A percentile compares a stretch with the other conserved stretches of the same genome.
Conservation (phyloP, 2,113 vertebrate genomes). For the Heteronetta atricapilla region DNA sequence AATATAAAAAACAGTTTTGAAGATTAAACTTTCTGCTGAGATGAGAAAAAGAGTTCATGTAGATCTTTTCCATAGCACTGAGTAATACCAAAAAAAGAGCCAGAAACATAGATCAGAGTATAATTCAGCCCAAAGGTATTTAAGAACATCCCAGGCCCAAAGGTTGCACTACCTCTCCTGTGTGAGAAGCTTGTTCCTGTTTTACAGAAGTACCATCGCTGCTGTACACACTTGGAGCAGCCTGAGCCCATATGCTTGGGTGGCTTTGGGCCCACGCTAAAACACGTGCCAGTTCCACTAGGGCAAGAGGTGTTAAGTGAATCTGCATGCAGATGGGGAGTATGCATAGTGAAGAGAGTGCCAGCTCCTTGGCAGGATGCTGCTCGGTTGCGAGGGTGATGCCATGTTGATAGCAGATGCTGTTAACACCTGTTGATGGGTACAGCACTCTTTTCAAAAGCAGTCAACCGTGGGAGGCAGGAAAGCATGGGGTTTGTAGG, state of each 20-base stretch:
- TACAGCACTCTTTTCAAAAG: neutral
- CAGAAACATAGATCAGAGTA: neutral
- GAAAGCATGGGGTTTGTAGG: neutral
- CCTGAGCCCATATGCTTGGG: neutral
- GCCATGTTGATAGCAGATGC: neutral
- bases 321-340: slow-evolving; percentile 11
- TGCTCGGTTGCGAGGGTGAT: neutral
- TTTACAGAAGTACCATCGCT: neutral
- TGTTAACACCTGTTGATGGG: slow-evolving; percentile 8
- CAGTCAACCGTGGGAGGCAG: neutral
- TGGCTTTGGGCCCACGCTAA: neutral
- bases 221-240: neutral
- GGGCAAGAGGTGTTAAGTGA: slow-evolving; percentile 17
- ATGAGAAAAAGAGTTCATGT: neutral
- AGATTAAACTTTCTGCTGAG: neutral
- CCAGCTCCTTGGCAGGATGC: slow-evolving; percentile 41
- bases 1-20: neutral
- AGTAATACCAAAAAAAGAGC: neutral
- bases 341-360: neutral
- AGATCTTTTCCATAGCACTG: neutral
- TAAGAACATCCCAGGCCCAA: neutral
- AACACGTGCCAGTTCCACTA: slow-evolving; percentile 2
- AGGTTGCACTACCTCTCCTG: neutral
- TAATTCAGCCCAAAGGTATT: neutral
- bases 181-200: neutral